phyloP scores from a whole-genome alignment of 2,888 invertebrate genomes.

The Altica lythri region DNA sequence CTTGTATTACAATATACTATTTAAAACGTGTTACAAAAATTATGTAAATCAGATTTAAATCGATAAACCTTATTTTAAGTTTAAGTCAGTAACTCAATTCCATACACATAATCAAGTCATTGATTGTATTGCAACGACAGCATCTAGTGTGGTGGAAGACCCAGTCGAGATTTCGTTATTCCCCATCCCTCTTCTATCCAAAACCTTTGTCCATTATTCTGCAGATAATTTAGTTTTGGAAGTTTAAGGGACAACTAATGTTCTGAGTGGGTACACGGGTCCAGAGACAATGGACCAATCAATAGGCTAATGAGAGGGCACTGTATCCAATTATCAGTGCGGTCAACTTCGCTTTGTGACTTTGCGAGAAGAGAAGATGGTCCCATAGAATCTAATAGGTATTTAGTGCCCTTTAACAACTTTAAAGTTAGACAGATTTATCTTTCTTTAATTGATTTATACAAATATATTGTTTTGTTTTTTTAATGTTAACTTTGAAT shows the following conservation, averaged over 20 bases:
- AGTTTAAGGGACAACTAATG: slow-evolving; percentile 51
- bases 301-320: slow-evolving; percentile 61
- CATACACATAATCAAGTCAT: slow-evolving; percentile 41
- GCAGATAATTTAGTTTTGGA: slow-evolving; percentile 53
- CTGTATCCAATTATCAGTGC: slow-evolving; percentile 52
- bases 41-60: no score
- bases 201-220: slow-evolving; percentile 55
- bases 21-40: no score
- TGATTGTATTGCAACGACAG: slow-evolving; percentile 39
- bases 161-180: slow-evolving; percentile 32
- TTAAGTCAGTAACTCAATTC: slow-evolving; percentile 31
- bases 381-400: no score
- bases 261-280: slow-evolving; percentile 41
- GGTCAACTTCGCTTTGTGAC: slow-evolving; percentile 39
- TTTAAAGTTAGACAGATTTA: no score
- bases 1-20: no score
- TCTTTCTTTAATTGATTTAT: no score
- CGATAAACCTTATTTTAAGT: slow-evolving; percentile 19
- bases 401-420: no score
- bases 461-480: no score
- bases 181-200: slow-evolving; percentile 35
- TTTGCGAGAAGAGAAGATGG: slow-evolving; percentile 13
- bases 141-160: slow-evolving; percentile 14
- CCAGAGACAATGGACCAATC: slow-evolving; percentile 59
- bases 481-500: no score